phyloP scores from a whole-genome alignment of 2,888 invertebrate species.

The Oscheius myriophilus region DNA sequence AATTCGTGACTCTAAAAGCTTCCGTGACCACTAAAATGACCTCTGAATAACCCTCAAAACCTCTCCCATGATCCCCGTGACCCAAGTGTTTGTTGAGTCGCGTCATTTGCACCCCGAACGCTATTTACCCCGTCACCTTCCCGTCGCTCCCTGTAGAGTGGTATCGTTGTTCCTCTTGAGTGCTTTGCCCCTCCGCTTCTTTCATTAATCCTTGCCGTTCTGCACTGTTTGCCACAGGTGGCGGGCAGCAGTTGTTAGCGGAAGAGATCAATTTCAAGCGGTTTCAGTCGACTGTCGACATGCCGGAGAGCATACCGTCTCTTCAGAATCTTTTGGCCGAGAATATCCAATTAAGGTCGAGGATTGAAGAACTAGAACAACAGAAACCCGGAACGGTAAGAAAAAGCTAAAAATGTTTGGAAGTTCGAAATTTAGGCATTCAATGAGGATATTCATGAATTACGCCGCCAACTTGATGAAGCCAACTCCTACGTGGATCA shows the following conservation, averaged over 20 bases:
- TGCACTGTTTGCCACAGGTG: not conserved
- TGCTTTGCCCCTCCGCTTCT: no score
- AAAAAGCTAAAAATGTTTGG: not conserved
- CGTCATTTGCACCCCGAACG: conserved; percentile 13
- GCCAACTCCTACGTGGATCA: conserved; percentile 48
- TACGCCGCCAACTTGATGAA: conserved; percentile 38
- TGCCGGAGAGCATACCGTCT: conserved; percentile 21
- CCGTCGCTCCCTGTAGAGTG: not conserved
- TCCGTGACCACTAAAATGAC: no score
- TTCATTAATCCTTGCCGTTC: not conserved
- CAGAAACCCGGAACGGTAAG: conserved; percentile 7
- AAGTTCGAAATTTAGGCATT: conserved; percentile 7
- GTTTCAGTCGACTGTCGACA: conserved; percentile 24
- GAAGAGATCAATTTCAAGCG: no score
- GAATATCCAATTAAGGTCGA: conserved; percentile 16
- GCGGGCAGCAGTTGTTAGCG: no score
- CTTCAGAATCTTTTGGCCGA: conserved; percentile 20
- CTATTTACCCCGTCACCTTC: conserved; percentile 17
- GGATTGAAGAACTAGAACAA: conserved; percentile 20
- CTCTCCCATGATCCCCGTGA: no score
- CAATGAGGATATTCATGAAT: conserved; percentile 28
- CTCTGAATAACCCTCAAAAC: no score
- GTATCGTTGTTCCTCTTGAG: no score
- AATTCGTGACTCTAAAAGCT: no score
- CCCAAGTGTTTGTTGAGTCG: not conserved